Conservation (phyloP, 2,888 invertebrate species). For the Pogonocherus hispidulus region DNA sequence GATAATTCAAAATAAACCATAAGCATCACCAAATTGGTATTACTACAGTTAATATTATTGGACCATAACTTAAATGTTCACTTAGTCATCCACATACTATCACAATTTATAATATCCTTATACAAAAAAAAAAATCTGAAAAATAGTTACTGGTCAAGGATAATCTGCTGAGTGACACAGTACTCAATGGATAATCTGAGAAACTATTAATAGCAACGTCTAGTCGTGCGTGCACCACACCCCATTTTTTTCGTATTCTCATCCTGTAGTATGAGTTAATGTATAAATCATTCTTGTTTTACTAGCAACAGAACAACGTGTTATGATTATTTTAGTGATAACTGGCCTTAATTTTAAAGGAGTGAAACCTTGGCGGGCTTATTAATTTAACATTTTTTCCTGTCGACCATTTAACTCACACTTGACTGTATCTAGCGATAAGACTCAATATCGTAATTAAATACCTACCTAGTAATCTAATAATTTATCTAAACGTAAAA, state of each 20-base stretch:
- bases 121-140: no score
- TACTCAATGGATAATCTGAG: no score
- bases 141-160: no score
- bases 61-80: no score
- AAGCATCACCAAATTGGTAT: no score
- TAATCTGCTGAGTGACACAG: no score
- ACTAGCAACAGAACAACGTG: background rate
- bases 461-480: background rate
- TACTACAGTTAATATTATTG: no score
- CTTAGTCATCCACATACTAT: no score
- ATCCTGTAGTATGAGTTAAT: background rate
- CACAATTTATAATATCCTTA: no score
- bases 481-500: constrained; percentile 10
- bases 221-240: background rate
- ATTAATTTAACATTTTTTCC: background rate
- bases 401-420: background rate
- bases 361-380: background rate
- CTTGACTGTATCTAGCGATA: background rate
- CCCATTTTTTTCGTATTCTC: background rate
- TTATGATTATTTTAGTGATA: background rate
- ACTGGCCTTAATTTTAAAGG: constrained; percentile 4
- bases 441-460: background rate
- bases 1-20: no score
- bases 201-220: background rate
- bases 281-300: background rate